These are phyloP conservation scores for Zootoca vivipara DNA, from an alignment of 2,113 vertebrate genomes.

Conservation along the genomic window DNA sequence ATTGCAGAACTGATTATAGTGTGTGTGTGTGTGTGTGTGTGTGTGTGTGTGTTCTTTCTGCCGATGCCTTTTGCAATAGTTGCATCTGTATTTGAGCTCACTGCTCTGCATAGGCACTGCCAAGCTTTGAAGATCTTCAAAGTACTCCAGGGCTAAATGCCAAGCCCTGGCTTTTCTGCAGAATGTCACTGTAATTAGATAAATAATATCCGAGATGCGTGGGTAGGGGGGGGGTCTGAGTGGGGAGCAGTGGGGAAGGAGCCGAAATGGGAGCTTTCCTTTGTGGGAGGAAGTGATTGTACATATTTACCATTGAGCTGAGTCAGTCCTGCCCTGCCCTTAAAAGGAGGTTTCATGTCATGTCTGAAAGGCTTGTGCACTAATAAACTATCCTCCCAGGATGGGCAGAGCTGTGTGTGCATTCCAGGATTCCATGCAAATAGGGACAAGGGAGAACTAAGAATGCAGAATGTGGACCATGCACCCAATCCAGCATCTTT, in stretches of 20 bases:
- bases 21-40: not conserved
- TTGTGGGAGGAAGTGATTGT: conserved; percentile 70
- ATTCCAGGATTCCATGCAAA: not conserved
- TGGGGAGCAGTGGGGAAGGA: conserved; percentile 51
- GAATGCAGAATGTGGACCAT: not conserved
- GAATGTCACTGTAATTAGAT: conserved; percentile 78
- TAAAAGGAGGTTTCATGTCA: conserved; percentile 37
- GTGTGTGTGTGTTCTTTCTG: not conserved
- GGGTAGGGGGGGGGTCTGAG: not conserved
- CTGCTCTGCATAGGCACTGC: not conserved
- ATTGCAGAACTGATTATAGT: conserved; percentile 1
- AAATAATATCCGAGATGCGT: conserved; percentile 66
- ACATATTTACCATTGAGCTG: conserved; percentile 70
- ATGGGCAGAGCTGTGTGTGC: not conserved
- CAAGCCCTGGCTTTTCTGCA: conserved; percentile 55
- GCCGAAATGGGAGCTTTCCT: conserved; percentile 75
- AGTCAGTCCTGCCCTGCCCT: conserved; percentile 38
- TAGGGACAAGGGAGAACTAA: not conserved
- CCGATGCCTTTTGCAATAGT: conserved; percentile 3
- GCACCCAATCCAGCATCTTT: not conserved
- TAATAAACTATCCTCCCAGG: not conserved
- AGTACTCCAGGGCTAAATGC: conserved; percentile 68
- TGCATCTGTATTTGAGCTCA: not conserved
- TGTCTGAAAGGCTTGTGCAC: not conserved
- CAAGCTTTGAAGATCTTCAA: conserved; percentile 36